Percentiles rank a stretch among this genome's conserved stretches.
Evolutionary conservation across 1,140 invertebrate species (phyloP).

Genomic region (Bombus impatiens): DNA sequence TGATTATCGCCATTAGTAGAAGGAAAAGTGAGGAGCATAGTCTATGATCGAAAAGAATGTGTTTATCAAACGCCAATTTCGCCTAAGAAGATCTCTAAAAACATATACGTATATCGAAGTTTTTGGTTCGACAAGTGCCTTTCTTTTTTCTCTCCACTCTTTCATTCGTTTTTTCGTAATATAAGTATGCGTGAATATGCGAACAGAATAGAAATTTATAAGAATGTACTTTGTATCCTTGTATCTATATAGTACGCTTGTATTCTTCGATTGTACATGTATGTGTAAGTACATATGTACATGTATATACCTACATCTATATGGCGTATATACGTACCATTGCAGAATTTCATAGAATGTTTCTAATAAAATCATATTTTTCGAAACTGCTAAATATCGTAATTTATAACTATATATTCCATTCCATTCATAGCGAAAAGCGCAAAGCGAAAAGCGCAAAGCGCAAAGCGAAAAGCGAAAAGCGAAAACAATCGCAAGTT

Average conservation of each 20-base stretch:
- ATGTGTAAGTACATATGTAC: background rate
- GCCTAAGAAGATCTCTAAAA: background rate
- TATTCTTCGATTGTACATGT: conserved; percentile 19
- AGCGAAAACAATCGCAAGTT: too few species aligned
- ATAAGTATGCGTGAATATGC: conserved; percentile 17
- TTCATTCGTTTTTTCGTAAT: background rate
- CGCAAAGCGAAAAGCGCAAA: too few species aligned
- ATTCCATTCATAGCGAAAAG: background rate
- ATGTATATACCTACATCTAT: conserved; percentile 33
- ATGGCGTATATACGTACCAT: conserved; percentile 38
- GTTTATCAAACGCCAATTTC: background rate
- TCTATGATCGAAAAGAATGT: background rate
- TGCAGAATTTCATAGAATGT: conserved; percentile 58
- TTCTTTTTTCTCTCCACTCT: background rate
- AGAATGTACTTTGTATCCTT: conserved; percentile 51
- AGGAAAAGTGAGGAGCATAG: background rate
- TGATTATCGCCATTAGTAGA: background rate
- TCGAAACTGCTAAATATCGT: conserved; percentile 12
- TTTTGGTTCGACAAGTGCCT: conserved; percentile 23
- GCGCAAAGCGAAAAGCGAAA: background rate
- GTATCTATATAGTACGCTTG: conserved; percentile 20
- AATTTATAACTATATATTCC: background rate
- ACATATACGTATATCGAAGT: conserved; percentile 1
- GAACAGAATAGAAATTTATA: conserved; percentile 26
- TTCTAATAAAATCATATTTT: conserved; percentile 58